Evolutionary conservation across 2,888 invertebrate genomes (phyloP), one percentile per base, ranked within the genome.

Genomic region (Scaptomyza caliginosa): DNA sequence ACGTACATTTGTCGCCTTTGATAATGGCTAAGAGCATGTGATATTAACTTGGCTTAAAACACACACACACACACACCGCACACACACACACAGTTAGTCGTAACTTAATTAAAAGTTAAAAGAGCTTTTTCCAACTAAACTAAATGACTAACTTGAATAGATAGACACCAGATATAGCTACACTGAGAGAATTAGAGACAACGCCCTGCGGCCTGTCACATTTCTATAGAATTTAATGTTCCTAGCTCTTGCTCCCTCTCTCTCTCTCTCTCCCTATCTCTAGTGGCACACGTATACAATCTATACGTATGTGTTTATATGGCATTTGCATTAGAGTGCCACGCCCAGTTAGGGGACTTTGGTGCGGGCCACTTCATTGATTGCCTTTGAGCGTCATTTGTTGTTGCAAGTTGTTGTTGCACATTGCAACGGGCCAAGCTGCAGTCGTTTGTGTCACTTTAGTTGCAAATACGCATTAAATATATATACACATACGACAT

Each of bases 41-140:
- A 54, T 57, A 67, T 67, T 60, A 67, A 67, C 52, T 45, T 49
- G 13, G 38, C 38, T 38, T 34, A 26, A 39, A 28, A 23, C n/a
- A 23, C 21, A 34, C 17, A 24, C 39, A 38, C 39, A 52, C 39
- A 17, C 16, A 36, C 24, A 52, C n/a, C n/a, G n/a, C 21, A 8
- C 28, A 36, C 19, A 13, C 28, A 24, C 16, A 40, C 16, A 38
- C 19, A 54, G 17, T 21, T 38, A 24, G 16, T 39, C 28, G 30
- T 57, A 40, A 73, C 62, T 77, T 84, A 80, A 80, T 78, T 78
- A 81, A 79, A 69, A 67, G 65, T 66, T 66, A 60, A 58, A 54
- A 51, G 30, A 60, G 57, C 42, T 55, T 46, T 40, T 24, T 59
- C 38, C 30, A 17, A 60, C n/a, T 59, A 28, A 39, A 32, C 32